These are phyloP conservation scores for Protosalanx chinensis DNA, from an alignment of 2,797 vertebrate species.

Conservation along the genomic window DNA sequence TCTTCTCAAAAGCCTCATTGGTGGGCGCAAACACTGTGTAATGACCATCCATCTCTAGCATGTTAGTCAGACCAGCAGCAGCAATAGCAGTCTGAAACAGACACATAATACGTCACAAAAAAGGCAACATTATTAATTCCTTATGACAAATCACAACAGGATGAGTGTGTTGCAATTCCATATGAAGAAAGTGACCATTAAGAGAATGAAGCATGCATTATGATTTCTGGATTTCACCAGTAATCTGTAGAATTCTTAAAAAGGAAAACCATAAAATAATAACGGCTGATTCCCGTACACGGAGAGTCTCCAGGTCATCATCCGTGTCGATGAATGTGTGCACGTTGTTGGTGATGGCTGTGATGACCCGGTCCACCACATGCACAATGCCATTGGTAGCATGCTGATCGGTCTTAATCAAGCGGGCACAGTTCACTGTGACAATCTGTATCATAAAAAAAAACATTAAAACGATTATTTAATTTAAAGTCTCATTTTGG, in stretches of 20 bases:
- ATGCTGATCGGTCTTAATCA: slow-evolving; percentile 92
- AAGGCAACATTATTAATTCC: not conserved
- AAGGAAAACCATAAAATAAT: not conserved
- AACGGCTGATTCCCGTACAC: slow-evolving; percentile 68
- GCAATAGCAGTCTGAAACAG: slow-evolving; percentile 82
- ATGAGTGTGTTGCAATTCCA: too few species aligned
- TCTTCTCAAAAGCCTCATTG: slow-evolving; percentile 93
- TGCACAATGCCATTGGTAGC: slow-evolving; percentile 97
- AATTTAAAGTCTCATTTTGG: not conserved
- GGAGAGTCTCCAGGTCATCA: slow-evolving; percentile 87
- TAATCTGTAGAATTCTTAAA: not conserved
- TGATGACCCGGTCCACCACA: slow-evolving; percentile 95
- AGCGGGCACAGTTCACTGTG: slow-evolving; percentile 93
- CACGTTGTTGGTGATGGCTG: slow-evolving; percentile 84
- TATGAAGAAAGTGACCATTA: not conserved
- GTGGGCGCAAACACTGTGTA: slow-evolving; percentile 93
- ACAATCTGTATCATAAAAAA: slow-evolving; percentile 76
- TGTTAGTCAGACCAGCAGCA: slow-evolving; percentile 82
- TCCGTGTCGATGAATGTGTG: slow-evolving; percentile 84
- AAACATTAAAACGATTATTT: not conserved
- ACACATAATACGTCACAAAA: not conserved
- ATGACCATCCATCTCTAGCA: slow-evolving; percentile 83
- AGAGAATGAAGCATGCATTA: not conserved
- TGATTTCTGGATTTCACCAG: too few species aligned
- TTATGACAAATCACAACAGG: not conserved